Conservation (phyloP, 2,888 invertebrate species). For the Dicranocentrus wangi region DNA sequence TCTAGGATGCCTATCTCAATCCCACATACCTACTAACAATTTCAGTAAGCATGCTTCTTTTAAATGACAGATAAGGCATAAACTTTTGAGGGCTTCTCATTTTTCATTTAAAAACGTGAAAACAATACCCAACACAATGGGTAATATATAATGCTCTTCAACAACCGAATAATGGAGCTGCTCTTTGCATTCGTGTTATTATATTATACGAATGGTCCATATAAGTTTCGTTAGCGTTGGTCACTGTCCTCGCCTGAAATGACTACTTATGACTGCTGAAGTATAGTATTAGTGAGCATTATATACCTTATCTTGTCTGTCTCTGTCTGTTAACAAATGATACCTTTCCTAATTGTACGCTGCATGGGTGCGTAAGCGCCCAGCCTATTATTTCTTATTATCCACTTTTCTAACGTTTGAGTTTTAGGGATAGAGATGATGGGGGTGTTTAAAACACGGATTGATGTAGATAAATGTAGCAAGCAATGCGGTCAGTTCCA, state of each 20-base stretch:
- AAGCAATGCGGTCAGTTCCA: too few species aligned
- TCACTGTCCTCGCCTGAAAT: background rate
- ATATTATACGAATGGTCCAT: background rate
- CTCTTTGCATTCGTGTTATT: background rate
- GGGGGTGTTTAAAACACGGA: too few species aligned
- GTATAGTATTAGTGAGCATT: background rate
- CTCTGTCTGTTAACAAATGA: too few species aligned
- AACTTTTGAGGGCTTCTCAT: background rate
- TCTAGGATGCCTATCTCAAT: too few species aligned
- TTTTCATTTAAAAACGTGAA: background rate
- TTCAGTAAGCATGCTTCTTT: slow-evolving; percentile 2
- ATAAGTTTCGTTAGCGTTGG: too few species aligned
- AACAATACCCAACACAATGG: background rate
- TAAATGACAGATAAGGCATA: slow-evolving; percentile 18
- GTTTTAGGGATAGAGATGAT: too few species aligned
- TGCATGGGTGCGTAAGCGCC: background rate
- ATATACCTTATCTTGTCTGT: too few species aligned
- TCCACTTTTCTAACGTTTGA: background rate
- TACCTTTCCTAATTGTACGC: background rate
- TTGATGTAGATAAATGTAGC: too few species aligned
- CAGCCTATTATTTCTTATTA: background rate
- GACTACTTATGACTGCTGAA: background rate
- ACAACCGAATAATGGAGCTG: background rate
- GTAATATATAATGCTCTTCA: background rate
- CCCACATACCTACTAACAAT: background rate